A percentile compares a stretch with the other conserved stretches of the same genome.
Evolutionary conservation across 2,113 vertebrate species (phyloP).

Genomic region (Gallinago undulata): DNA sequence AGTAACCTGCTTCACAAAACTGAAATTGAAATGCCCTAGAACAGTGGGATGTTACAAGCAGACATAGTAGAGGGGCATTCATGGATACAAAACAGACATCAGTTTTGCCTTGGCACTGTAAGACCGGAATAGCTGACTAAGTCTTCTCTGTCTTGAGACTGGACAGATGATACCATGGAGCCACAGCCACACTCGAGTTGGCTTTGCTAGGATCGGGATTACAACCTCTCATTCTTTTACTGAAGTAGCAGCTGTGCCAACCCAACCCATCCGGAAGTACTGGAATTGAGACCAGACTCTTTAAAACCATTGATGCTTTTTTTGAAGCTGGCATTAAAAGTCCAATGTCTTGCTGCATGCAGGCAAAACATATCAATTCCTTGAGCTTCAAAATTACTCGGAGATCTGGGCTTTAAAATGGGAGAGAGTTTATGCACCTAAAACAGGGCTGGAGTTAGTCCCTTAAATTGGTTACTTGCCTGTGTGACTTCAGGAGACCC

Average conservation of each 20-base stretch:
- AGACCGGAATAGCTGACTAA: not conserved
- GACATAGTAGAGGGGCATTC: not conserved
- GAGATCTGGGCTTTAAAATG: not conserved
- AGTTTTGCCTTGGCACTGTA: not conserved
- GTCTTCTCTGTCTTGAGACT: not conserved
- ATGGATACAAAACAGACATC: not conserved
- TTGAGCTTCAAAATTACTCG: not conserved
- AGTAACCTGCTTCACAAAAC: not conserved
- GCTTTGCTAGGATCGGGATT: not conserved
- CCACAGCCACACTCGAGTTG: not conserved
- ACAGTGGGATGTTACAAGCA: not conserved
- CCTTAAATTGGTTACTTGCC: not conserved
- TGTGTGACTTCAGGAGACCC: not conserved
- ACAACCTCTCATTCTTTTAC: not conserved
- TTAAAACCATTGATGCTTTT: not conserved
- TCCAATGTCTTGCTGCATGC: not conserved
- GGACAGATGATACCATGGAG: not conserved
- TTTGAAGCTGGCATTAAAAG: not conserved
- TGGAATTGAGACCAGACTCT: not conserved
- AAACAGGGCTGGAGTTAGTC: not conserved
- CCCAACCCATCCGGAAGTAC: not conserved
- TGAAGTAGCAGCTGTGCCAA: not conserved
- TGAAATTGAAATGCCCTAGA: not conserved
- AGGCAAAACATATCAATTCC: not conserved
- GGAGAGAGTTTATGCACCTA: not conserved